A percentile compares a stretch with the other conserved stretches of the same genome.
These are phyloP conservation scores for Ptilonorhynchus violaceus DNA, from an alignment of 2,113 vertebrate genomes.

Conservation along the genomic window DNA sequence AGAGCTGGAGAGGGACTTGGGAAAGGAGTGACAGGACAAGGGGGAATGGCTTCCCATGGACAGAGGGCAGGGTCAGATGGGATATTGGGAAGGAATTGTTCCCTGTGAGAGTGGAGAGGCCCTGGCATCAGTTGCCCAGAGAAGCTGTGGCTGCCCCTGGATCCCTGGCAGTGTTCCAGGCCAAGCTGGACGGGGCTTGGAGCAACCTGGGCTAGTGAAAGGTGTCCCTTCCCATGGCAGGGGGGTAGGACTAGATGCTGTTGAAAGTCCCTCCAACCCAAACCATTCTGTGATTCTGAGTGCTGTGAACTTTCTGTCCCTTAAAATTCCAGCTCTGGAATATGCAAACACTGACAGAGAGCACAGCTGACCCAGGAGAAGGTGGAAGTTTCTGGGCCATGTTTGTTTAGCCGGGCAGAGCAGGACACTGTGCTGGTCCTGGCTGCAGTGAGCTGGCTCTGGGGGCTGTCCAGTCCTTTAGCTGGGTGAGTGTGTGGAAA, in stretches of 20 bases:
- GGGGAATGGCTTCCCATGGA: neutral
- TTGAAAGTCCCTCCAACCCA: neutral
- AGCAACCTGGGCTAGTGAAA: neutral
- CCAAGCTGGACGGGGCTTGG: neutral
- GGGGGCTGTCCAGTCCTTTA: accelerated
- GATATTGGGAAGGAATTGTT: neutral
- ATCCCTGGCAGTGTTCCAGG: neutral
- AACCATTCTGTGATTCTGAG: neutral
- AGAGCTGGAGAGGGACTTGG: neutral
- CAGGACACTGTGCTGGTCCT: accelerated
- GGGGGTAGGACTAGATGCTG: accelerated
- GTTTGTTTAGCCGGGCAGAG: accelerated
- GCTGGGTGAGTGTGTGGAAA: neutral
- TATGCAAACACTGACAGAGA: neutral
- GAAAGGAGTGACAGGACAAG: neutral
- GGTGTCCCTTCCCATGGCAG: neutral
- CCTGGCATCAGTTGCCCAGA: neutral
- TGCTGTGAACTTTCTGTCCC: neutral
- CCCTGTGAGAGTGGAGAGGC: neutral
- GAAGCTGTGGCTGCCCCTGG: neutral
- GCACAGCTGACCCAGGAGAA: neutral
- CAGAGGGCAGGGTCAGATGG: neutral
- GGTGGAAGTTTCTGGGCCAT: neutral
- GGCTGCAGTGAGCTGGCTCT: neutral
- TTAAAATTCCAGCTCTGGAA: neutral